Base-by-base conservation (phyloP, 2,797 vertebrate species). In the Semaprochilodus insignis region DNA sequence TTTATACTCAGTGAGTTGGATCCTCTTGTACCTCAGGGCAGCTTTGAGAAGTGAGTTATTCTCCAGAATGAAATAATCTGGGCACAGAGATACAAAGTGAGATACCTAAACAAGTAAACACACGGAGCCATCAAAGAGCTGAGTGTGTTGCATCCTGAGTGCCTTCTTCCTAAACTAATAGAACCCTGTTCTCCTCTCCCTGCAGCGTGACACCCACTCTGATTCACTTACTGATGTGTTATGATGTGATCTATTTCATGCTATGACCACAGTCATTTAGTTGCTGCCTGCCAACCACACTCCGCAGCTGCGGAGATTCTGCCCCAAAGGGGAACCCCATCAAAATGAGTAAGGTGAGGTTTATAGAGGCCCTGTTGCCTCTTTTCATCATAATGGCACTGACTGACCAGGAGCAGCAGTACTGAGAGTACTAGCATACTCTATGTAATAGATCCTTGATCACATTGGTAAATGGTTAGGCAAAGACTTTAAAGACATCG, bases 1-100 rank as follows among this genome's bases (percentile, higher is more conserved):
- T 77, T 85, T 90, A 88, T 93, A 94, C 65, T 95, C 91, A 8
- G 88, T 88, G 78, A 88, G 75, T 82, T 94, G 94, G 88, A 95
- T 94, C 83, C 92, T 87, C 83, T 95, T 96, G 84, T 84, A 87
- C 75, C 90, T 92, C 83, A 96, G 84, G n/a, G 91, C 89, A 1
- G 90, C 86, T 88, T 90, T 94, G 65, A 96, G 93, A 69, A 90
- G 3, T 6, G 92, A 91, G 89, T 95, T 96, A 87, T 93, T 94
- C 89, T 95, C 94, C 60, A 96, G 91, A 80, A 94, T 89, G 82
- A 92, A 93, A 88, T 94, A 94, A 92, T 93, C 95, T 96, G 87
- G 65, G 0, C 6, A 77, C 67, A 27, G 54, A 79, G 52, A 52
- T 48, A 78, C 62, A 78, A 52, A 8, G 15, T 60, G 14, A 52